A percentile compares a stretch with the other conserved stretches of the same genome.
Evolutionary conservation across 2,113 vertebrate genomes (phyloP).

Genomic region (Syngnathus floridae): DNA sequence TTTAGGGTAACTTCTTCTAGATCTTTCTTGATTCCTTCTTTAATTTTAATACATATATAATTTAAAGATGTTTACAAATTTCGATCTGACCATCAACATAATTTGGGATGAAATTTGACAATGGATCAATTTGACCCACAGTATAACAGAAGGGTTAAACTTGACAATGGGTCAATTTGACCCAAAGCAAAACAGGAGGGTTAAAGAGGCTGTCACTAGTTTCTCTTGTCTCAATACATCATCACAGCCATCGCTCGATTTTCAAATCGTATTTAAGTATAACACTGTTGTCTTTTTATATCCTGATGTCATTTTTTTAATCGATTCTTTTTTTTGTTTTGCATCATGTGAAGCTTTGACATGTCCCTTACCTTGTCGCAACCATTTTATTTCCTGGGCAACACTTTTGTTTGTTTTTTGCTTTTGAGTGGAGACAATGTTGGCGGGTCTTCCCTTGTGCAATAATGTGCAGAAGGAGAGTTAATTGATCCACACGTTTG

Average conservation of each 20-base stretch:
- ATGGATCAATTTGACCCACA: neutral
- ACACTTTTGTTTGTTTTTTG: conserved; percentile 27
- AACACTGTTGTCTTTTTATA: conserved; percentile 49
- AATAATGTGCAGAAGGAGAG: conserved; percentile 80
- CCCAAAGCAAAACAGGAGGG: neutral
- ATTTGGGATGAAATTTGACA: neutral
- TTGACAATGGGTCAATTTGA: neutral
- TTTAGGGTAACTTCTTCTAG: neutral
- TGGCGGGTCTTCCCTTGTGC: conserved; percentile 83
- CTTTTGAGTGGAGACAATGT: conserved; percentile 56
- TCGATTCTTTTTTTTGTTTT: conserved; percentile 10
- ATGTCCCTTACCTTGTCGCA: neutral
- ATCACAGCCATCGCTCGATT: conserved; percentile 37
- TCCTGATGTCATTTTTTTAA: conserved; percentile 36
- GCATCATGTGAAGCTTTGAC: conserved; percentile 41
- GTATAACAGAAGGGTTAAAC: neutral
- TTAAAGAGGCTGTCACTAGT: conserved; percentile 13
- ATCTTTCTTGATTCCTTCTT: neutral
- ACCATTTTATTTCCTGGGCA: conserved; percentile 44
- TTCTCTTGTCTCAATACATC: conserved; percentile 45
- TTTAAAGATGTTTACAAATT: neutral
- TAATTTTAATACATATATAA: neutral
- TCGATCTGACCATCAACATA: neutral
- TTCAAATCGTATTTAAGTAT: conserved; percentile 48
- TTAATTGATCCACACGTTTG: conserved; percentile 30